Base-by-base conservation (phyloP, 1,140 invertebrate genomes). In the Fopius arisanus region DNA sequence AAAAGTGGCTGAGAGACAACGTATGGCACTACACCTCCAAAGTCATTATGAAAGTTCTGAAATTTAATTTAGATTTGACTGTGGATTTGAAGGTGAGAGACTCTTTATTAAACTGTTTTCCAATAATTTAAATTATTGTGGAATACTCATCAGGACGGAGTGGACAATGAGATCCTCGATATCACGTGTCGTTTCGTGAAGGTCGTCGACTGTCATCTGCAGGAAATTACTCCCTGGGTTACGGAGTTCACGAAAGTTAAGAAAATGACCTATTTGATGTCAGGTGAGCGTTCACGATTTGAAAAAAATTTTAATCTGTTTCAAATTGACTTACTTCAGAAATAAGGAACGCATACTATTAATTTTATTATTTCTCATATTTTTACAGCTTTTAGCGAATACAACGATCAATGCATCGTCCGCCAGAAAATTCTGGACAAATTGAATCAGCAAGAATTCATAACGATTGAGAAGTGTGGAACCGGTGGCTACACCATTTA, bases 221-320 rank as follows among this genome's bases (percentile, higher is more conserved):
- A 70, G 3, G 80, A 82, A 40, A 73, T 82, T 33, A 28, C 48
- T 7, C 54, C 77, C 21, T 82, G 79, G 78, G 28, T 77, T 14
- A 3, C 73, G 9, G 51, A 26, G 2, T 40, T 82, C 2, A 68
- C 62, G 29, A 72, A 5, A 21, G 63, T 28, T 21, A 81, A 80
- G 37, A 79, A 80, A n/a, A 79, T 82, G 41, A 70, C 79, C n/a
- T n/a, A 72, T 43, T 67, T 82, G 7, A 76, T 73, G 71, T 80
- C 78, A 31, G 74, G 80, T 81, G 71, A 59, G 29, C 40, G 14
- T 16, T 14, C n/a, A 12, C n/a, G 16, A 19, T 48, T 12, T 12
- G 4, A 48, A 48, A 48, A 48, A 7, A 7, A 43, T 33, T 33
- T 33, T 3, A 4, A 33, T 33, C 9, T 4, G 3, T 33, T 4